Evolutionary conservation across 2,888 invertebrate species (phyloP).

Genomic region (Lasioglossum marginatum): DNA sequence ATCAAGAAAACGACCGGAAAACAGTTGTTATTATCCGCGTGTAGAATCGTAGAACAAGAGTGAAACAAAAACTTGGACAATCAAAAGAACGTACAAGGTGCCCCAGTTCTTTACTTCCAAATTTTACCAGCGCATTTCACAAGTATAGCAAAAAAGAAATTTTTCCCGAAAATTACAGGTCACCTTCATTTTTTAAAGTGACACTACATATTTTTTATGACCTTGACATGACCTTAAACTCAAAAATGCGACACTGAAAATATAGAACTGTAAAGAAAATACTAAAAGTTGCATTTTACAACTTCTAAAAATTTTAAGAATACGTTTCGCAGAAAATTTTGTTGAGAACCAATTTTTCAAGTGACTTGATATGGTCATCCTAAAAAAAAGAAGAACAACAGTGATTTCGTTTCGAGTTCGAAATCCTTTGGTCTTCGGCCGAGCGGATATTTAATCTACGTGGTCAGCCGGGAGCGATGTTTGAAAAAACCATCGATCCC

Average conservation of each 20-base stretch:
- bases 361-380: not conserved
- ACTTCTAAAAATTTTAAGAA: too few relatives aligned
- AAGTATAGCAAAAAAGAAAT: too few relatives aligned
- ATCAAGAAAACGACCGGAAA: not conserved
- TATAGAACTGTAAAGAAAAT: too few relatives aligned
- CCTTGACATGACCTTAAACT: too few relatives aligned
- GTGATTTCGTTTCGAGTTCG: conserved; percentile 27
- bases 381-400: not conserved
- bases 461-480: conserved; percentile 33
- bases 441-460: conserved; percentile 57
- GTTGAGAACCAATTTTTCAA: not conserved
- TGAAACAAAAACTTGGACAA: not conserved
- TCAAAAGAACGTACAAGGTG: not conserved
- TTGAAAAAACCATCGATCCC: conserved; percentile 59
- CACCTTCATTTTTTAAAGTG: too few relatives aligned
- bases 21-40: not conserved
- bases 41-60: not conserved
- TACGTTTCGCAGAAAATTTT: too few relatives aligned
- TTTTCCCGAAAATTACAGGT: too few relatives aligned
- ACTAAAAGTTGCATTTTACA: too few relatives aligned
- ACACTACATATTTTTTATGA: too few relatives aligned
- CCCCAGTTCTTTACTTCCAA: not conserved
- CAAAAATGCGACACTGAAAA: too few relatives aligned
- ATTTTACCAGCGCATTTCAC: not conserved
- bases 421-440: conserved; percentile 13